Base-by-base conservation (phyloP, 2,888 invertebrate genomes). In the Polia nebulosa region DNA sequence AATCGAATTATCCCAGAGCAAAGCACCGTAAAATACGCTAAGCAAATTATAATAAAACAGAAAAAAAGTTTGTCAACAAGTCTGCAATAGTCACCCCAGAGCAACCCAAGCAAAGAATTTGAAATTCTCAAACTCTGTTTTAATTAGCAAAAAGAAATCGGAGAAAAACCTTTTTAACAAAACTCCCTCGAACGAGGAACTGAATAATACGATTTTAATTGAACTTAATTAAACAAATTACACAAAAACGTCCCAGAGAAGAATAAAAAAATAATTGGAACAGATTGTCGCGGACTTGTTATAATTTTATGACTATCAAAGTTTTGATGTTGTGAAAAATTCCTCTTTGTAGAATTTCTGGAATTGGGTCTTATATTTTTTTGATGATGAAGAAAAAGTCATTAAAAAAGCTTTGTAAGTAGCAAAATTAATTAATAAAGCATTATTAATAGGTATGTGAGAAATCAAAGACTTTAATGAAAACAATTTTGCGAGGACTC, bases 201-300 rank as follows among this genome's bases (percentile, higher is more conserved):
- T 78, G 84, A 87, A 84, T 86, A 88, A 89, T 89, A 86, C 84
- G 85, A 86, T 85, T 91, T 91, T 91, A 90, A 92, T 92, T 90
- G 89, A 92, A 89, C 82, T 88, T 87, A 87, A 89, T 89, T 88
- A 85, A 82, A 64, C 80, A 75, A 67, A 78, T 69, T 70, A 60
- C 56, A 66, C 65, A 73, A 72, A 84, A 85, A 80, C 68, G 72
- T 78, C 72, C 62, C 65, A 64, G 59, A 69, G 74, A 67, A 68
- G 74, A 80, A 83, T 84, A 80, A 74, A 81, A 85, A 84, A 86
- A 85, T 87, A 88, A 87, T 85, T 84, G 81, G 77, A 70, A 72
- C 72, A 81, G 82, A 85, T 86, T 85, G 80, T 78, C 76, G 63
- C 67, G 25, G 65, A 76, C 60, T 71, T 73, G 56, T 72, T 44